Conservation (phyloP, 2,888 invertebrate genomes). For the Lysandra bellargus region DNA sequence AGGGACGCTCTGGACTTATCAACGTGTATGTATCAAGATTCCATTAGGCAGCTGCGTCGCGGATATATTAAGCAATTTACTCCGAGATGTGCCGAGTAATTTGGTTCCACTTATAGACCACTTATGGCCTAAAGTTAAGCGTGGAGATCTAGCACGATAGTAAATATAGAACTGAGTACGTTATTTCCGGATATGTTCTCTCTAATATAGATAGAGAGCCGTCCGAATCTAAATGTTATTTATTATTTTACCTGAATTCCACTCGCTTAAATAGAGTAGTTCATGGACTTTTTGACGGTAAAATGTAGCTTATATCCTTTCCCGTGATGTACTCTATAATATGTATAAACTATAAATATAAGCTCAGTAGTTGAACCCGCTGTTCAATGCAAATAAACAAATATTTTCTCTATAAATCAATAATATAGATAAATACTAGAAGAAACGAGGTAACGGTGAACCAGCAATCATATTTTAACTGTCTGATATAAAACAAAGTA, state of each 20-base stretch:
- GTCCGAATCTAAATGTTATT: too few species aligned
- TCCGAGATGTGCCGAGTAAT: conserved; percentile 5
- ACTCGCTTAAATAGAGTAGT: too few species aligned
- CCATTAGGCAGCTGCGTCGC: conserved; percentile 32
- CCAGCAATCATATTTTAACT: conserved; percentile 12
- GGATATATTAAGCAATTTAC: conserved; percentile 34
- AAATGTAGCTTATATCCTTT: too few species aligned
- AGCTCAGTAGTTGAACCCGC: not conserved
- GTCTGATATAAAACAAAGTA: conserved; percentile 18
- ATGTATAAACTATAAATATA: too few species aligned
- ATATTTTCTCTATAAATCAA: not conserved
- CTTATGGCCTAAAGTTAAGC: conserved; percentile 2
- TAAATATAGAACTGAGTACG: not conserved
- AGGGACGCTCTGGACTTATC: conserved; percentile 30
- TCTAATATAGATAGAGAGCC: too few species aligned
- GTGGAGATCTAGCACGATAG: not conserved
- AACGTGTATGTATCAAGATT: conserved; percentile 32
- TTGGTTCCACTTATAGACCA: conserved; percentile 27
- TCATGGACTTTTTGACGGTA: too few species aligned
- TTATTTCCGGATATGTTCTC: not conserved
- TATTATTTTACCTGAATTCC: too few species aligned
- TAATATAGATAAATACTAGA: not conserved
- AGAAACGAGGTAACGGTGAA: not conserved
- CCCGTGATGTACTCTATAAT: too few species aligned
- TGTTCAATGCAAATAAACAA: not conserved